Base-by-base conservation (phyloP, 2,113 vertebrate genomes). In the Salvelinus sp. region DNA sequence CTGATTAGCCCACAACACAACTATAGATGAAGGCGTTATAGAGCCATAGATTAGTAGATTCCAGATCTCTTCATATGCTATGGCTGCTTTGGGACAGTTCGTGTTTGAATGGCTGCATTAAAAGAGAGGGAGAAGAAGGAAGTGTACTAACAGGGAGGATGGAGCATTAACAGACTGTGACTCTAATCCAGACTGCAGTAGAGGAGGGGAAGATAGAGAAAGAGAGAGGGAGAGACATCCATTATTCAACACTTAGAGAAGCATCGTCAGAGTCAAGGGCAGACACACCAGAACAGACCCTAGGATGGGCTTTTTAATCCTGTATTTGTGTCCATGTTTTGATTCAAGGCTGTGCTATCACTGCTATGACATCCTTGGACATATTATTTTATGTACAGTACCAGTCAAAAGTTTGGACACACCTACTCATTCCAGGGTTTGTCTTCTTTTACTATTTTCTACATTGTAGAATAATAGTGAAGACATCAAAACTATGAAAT, bases 231-330 rank as follows among this genome's bases (percentile, higher is more conserved):
- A 65, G 63, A 28, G 64, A n/a, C 57, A 64, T 81, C 57, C 68
- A 76, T 64, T 54, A 76, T 70, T 57, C 16, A 72, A n/a, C 27
- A 33, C 18, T 20, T 54, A 83, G 70, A 68, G 62, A 4, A 78
- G 71, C 77, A 22, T n/a, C 3, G 7, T 71, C 66, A 25, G 47
- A 57, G 77, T 78, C 71, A 57, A 75, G 70, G 73, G 70, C 68
- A 62, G 27, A 60, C 48, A 62, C 48, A 54, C 66, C 2, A 2
- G 58, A 65, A 67, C 65, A 76, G 75, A 68, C 69, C 76, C 71
- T 64, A 25, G 78, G 57, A 47, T 22, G 77, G 60, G 28, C 50
- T 73, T 57, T 66, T 83, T 74, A 25, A 78, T 76, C 22, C 14
- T 23, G 44, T 28, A 62, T 69, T 62, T 54, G 33, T 44, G 33